These are phyloP conservation scores for Scaptomyza polygonia DNA, from an alignment of 2,888 invertebrate species.

Conservation along the genomic window DNA sequence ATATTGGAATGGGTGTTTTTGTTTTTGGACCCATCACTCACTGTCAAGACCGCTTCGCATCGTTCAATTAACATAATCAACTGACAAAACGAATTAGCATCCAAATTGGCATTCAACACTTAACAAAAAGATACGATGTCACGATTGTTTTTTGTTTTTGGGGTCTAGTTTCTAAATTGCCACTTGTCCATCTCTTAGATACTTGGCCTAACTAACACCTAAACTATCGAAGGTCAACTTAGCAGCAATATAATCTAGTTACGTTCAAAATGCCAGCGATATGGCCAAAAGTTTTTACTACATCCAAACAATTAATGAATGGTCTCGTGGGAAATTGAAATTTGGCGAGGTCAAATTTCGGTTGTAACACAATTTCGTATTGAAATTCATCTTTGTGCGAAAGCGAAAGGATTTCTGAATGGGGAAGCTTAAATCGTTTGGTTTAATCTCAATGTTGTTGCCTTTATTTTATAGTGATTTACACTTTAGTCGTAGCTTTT, in stretches of 20 bases:
- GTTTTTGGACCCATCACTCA: slow-evolving; percentile 72
- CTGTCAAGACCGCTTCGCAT: slow-evolving; percentile 80
- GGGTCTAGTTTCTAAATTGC: slow-evolving; percentile 28
- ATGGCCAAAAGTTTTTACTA: slow-evolving; percentile 30
- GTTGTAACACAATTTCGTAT: slow-evolving; percentile 23
- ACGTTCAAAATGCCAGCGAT: slow-evolving; percentile 23
- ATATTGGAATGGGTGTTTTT: slow-evolving; percentile 45
- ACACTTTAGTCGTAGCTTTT: slow-evolving; percentile 6
- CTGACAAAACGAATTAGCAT: slow-evolving; percentile 69
- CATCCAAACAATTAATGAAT: slow-evolving; percentile 20
- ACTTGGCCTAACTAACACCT: slow-evolving; percentile 16
- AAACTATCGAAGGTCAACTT: slow-evolving; percentile 39
- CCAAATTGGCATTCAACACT: slow-evolving; percentile 61
- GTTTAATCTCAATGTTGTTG: slow-evolving; percentile 32
- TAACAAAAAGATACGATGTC: slow-evolving; percentile 28
- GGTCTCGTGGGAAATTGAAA: slow-evolving; percentile 48
- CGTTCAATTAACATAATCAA: slow-evolving; percentile 80
- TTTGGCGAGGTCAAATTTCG: slow-evolving; percentile 40
- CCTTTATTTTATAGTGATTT: slow-evolving; percentile 46
- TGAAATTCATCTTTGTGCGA: slow-evolving; percentile 25
- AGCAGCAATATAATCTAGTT: slow-evolving; percentile 27
- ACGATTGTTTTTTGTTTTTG: slow-evolving; percentile 6
- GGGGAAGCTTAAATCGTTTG: slow-evolving; percentile 19
- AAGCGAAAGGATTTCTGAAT: slow-evolving; percentile 53
- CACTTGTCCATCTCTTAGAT: slow-evolving; percentile 24